Evolutionary conservation across 2,113 vertebrate species (phyloP).

Genomic region (Caretta caretta): DNA sequence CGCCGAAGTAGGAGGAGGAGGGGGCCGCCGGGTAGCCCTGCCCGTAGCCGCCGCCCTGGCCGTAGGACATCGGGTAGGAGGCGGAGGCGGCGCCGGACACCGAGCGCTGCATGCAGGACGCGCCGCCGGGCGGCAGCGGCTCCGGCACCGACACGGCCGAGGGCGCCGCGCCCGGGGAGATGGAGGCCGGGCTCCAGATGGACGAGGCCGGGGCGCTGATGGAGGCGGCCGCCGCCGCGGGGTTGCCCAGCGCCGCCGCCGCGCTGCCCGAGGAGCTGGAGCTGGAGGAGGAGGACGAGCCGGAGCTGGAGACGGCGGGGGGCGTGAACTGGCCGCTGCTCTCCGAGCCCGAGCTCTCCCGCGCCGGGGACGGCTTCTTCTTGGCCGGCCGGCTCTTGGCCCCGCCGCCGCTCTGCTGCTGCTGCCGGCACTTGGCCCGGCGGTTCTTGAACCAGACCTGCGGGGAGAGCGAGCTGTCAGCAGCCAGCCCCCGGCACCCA

Average conservation of each 20-base stretch:
- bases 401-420: conserved; percentile 89
- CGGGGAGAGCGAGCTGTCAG: rapidly evolving
- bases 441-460: conserved; percentile 99
- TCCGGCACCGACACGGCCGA: conserved; percentile 85
- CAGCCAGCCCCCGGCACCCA: rapidly evolving
- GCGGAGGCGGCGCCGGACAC: conserved; percentile 77
- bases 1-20: conserved; percentile 94
- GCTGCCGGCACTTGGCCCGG: conserved; percentile 96
- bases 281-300: conserved; percentile 89
- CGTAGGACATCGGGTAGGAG: conserved; percentile 94
- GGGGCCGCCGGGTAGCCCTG: conserved; percentile 91
- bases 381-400: conserved; percentile 94
- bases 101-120: conserved; percentile 97
- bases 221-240: conserved; percentile 84
- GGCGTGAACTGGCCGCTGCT: conserved; percentile 99
- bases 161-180: conserved; percentile 90
- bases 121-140: conserved; percentile 85
- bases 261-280: conserved; percentile 59
- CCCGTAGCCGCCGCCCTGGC: conserved; percentile 92
- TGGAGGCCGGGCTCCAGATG: conserved; percentile 97
- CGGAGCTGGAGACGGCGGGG: conserved; percentile 91
- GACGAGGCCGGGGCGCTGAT: conserved; percentile 91
- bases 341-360: conserved; percentile 96
- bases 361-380: conserved; percentile 95
- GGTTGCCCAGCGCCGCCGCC: conserved; percentile 84